These are phyloP conservation scores for Sitta carolinensis DNA, from an alignment of 2,797 vertebrate genomes.

Conservation along the genomic window DNA sequence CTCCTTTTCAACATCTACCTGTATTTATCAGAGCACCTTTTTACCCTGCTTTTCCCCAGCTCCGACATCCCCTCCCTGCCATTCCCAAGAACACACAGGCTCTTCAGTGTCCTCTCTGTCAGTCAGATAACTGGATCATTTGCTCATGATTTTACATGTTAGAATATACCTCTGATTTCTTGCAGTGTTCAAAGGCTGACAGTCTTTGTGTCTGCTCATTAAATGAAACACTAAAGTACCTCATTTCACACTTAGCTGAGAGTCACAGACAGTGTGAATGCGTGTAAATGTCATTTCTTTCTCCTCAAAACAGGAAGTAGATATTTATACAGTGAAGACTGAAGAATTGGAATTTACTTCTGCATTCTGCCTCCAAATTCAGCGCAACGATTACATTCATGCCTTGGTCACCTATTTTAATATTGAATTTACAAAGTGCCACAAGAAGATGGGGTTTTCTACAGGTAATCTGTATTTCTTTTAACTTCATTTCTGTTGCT, in stretches of 20 bases:
- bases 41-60: not conserved
- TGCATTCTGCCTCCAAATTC: constrained; percentile 95
- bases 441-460: constrained; percentile 97
- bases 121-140: not conserved
- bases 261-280: not conserved
- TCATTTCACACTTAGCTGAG: not conserved
- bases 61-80: not conserved
- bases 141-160: not conserved
- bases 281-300: not conserved
- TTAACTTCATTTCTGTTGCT: not conserved
- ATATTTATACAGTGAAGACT: constrained; percentile 95
- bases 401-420: constrained; percentile 98
- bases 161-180: not conserved
- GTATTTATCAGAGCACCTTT: not conserved
- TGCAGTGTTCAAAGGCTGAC: not conserved
- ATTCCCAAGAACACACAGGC: not conserved
- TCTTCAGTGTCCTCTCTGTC: not conserved
- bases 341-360: constrained; percentile 93
- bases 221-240: not conserved
- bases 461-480: constrained; percentile 81
- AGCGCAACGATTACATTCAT: constrained; percentile 96
- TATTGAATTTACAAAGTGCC: constrained; percentile 98
- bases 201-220: not conserved
- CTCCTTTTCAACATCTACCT: not conserved
- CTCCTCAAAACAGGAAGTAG: constrained; percentile 86